These are phyloP conservation scores for Atrichornis clamosus DNA, from an alignment of 2,113 vertebrate genomes.

Conservation along the genomic window DNA sequence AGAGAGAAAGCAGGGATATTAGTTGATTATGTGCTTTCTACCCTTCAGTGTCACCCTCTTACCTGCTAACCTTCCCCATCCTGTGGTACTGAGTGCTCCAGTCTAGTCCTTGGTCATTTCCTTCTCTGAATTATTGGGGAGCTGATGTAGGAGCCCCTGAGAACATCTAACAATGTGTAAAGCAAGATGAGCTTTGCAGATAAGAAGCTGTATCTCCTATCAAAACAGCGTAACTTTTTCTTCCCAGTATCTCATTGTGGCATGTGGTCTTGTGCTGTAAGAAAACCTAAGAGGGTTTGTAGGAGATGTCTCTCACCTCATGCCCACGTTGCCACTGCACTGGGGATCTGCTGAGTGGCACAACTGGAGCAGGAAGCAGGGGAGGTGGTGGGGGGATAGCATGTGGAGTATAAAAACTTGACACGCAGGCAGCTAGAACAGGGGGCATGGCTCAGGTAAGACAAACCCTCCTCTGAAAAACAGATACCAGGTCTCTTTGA, in stretches of 20 bases:
- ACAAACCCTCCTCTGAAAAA: background rate
- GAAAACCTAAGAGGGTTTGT: background rate
- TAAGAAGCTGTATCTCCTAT: background rate
- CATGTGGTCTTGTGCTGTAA: background rate
- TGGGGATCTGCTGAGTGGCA: background rate
- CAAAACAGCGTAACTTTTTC: background rate
- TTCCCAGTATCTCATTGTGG: background rate
- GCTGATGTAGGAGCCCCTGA: background rate
- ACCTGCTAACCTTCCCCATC: background rate
- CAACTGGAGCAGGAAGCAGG: background rate
- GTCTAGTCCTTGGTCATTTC: background rate
- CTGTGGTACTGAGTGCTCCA: background rate
- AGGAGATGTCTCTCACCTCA: background rate
- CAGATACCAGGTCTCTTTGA: background rate
- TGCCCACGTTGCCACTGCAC: fast-evolving
- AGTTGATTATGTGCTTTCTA: background rate
- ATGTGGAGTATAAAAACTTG: background rate
- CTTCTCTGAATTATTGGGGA: background rate
- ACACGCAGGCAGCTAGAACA: background rate
- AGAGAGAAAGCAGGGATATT: background rate
- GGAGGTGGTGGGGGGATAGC: fast-evolving
- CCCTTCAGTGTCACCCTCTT: background rate
- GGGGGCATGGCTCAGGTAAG: background rate
- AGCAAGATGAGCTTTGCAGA: background rate
- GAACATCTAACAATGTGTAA: fast-evolving